phyloP scores from a whole-genome alignment of 1,140 invertebrate species.

The Branchinecta lindahli region DNA sequence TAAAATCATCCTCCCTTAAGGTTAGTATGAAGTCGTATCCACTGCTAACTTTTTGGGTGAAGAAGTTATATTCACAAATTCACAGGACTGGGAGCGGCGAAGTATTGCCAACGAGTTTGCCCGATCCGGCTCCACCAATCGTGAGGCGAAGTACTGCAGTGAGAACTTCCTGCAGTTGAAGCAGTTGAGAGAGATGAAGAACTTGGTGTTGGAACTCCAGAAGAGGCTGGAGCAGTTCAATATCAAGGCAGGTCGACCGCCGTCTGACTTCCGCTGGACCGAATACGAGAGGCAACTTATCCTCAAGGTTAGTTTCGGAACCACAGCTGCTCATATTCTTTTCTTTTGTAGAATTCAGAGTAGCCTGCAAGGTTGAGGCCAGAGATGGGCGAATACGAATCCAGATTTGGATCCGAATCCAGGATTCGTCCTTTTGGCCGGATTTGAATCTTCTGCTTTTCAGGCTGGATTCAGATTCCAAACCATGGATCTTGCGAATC shows the following conservation, averaged over 20 bases:
- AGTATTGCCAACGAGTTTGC: neutral
- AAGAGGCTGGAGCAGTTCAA: neutral
- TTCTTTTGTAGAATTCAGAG: too few relatives aligned
- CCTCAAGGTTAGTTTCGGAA: neutral
- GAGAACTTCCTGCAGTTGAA: neutral
- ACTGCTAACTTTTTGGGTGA: too few relatives aligned
- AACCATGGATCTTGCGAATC: too few relatives aligned
- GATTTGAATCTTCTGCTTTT: too few relatives aligned
- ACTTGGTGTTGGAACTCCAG: neutral
- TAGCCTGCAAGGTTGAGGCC: too few relatives aligned
- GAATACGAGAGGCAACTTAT: neutral
- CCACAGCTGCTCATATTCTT: too few relatives aligned
- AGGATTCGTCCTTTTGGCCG: too few relatives aligned
- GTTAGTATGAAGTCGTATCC: too few relatives aligned
- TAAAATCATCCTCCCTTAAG: too few relatives aligned
- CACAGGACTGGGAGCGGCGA: neutral
- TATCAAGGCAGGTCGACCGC: neutral
- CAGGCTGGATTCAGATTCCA: too few relatives aligned
- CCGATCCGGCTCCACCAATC: neutral
- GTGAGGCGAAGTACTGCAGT: neutral
- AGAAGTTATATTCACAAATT: neutral
- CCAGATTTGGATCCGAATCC: too few relatives aligned
- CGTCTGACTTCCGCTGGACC: neutral
- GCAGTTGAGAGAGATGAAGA: conserved; percentile 1
- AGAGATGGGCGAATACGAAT: too few relatives aligned